A percentile compares a stretch with the other conserved stretches of the same genome.
Conservation (phyloP, 2,888 invertebrate species). For the Netelia fuscicornis region DNA sequence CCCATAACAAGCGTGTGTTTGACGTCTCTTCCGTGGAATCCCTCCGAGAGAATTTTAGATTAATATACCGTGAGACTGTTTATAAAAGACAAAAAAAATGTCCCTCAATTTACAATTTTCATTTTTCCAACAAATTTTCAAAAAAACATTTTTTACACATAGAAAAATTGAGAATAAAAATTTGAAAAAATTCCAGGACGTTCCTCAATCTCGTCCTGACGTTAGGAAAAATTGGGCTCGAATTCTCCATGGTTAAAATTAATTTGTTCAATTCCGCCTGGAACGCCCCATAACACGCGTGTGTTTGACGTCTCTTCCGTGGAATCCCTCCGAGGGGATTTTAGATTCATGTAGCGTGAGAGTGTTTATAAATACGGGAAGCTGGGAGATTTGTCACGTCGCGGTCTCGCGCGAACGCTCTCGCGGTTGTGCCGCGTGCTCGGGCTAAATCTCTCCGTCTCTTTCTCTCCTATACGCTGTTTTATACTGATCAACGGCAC, state of each 20-base stretch:
- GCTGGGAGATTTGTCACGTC: constrained; percentile 82
- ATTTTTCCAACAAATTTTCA: not conserved
- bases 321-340: constrained; percentile 76
- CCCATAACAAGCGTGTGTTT: constrained; percentile 7
- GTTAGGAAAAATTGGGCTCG: no score
- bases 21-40: constrained; percentile 73
- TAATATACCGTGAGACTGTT: constrained; percentile 83
- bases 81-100: constrained; percentile 79
- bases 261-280: no score
- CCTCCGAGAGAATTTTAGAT: constrained; percentile 78
- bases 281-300: not conserved
- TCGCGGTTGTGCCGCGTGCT: constrained; percentile 63
- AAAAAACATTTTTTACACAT: not conserved
- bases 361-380: constrained; percentile 84
- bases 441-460: constrained; percentile 29
- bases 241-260: no score
- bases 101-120: not conserved
- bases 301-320: constrained; percentile 69
- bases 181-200: no score
- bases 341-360: constrained; percentile 82
- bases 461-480: not conserved
- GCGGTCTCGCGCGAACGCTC: constrained; percentile 74
- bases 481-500: constrained; percentile 47
- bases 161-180: no score
- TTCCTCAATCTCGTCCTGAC: no score